Evolutionary conservation across 2,113 vertebrate genomes (phyloP).

Genomic region (Cryptotis parvus): DNA sequence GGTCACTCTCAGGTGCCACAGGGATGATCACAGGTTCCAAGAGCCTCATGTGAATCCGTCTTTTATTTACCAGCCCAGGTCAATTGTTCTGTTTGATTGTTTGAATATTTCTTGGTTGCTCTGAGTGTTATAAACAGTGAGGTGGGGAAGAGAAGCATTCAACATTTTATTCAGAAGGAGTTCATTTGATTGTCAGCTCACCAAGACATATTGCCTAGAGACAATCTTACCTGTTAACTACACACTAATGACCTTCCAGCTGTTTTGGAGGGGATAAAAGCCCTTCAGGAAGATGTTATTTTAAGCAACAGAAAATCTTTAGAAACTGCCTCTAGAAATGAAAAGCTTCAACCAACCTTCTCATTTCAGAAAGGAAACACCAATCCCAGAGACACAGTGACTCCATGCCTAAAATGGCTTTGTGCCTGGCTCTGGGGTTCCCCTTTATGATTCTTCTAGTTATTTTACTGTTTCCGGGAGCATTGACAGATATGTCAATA

Average conservation of each 20-base stretch:
- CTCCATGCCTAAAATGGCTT: not conserved
- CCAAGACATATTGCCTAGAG: not conserved
- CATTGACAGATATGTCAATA: not conserved
- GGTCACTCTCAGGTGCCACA: not conserved
- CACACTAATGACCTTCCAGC: not conserved
- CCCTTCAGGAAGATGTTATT: not conserved
- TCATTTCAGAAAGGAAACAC: not conserved
- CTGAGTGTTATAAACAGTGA: not conserved
- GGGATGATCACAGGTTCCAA: not conserved
- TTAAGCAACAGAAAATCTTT: not conserved
- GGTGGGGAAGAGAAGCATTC: not conserved
- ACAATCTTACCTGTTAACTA: constrained; percentile 11
- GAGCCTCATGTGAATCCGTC: not conserved
- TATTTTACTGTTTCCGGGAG: not conserved
- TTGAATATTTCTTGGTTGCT: constrained; percentile 19
- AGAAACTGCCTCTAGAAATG: not conserved
- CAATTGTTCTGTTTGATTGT: not conserved
- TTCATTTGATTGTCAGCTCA: not conserved
- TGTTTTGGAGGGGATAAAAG: constrained; percentile 9
- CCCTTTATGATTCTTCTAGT: not conserved
- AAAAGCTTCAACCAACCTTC: not conserved
- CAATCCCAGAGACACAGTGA: not conserved
- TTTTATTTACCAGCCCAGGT: not conserved
- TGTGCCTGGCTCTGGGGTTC: not conserved
- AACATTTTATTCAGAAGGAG: not conserved